Evolutionary conservation across 37 sponge, comb jelly and placozoan genomes (phyloP).

Genomic region (Aplysina aerophoba): DNA sequence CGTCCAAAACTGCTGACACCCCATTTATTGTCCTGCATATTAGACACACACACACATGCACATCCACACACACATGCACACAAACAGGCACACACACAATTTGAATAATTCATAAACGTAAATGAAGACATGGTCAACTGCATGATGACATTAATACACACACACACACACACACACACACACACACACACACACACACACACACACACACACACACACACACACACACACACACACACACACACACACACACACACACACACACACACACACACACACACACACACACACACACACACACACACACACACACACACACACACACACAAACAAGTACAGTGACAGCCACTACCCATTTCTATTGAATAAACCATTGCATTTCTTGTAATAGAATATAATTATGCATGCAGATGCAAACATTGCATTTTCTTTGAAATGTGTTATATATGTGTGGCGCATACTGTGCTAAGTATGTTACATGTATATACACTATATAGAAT

Average conservation of each 20-base stretch:
- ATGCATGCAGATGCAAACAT: too few relatives aligned
- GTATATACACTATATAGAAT: too few relatives aligned
- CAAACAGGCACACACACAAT: slow-evolving; percentile 35
- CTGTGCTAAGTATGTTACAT: too few relatives aligned
- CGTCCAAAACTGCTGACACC: not conserved
- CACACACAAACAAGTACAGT: not conserved
- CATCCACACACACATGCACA: slow-evolving; percentile 39
- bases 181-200: slow-evolving; percentile 42
- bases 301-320: slow-evolving; percentile 46
- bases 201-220: slow-evolving; percentile 50
- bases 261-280: slow-evolving; percentile 53
- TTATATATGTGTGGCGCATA: too few relatives aligned
- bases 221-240: slow-evolving; percentile 42
- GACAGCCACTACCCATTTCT: not conserved
- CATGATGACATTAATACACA: slow-evolving; percentile 6
- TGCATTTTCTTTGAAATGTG: not conserved
- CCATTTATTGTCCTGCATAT: not conserved
- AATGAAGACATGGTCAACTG: slow-evolving; percentile 16
- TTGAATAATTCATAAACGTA: slow-evolving; percentile 4
- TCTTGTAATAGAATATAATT: too few relatives aligned
- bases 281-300: slow-evolving; percentile 53
- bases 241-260: slow-evolving; percentile 53
- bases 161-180: slow-evolving; percentile 27
- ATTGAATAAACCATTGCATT: too few relatives aligned
- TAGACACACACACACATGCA: slow-evolving; percentile 1